phyloP scores from a whole-genome alignment of 2,797 vertebrate species.

The Tarsius wallacei region DNA sequence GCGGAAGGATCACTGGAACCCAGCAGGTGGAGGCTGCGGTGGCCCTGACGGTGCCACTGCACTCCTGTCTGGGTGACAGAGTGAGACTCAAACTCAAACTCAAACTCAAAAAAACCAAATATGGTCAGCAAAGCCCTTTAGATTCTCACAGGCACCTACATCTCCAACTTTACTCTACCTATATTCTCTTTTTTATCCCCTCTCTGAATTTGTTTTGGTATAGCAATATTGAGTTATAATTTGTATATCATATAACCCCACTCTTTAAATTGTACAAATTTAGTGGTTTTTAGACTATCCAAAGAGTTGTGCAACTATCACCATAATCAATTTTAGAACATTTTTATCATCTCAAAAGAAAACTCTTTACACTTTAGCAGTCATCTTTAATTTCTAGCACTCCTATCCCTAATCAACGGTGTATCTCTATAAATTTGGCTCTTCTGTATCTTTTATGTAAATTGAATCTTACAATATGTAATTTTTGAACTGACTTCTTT shows the following conservation, averaged over 20 bases:
- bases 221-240: neutral
- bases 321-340: constrained; percentile 35
- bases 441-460: no score
- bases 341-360: neutral
- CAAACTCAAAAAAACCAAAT: no score
- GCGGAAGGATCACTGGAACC: no score
- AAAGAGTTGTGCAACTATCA: neutral
- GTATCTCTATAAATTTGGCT: neutral
- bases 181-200: neutral
- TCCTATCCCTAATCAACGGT: neutral
- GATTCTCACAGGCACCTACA: neutral
- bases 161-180: neutral
- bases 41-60: no score
- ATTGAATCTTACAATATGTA: no score
- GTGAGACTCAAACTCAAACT: no score
- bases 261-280: neutral
- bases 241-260: neutral
- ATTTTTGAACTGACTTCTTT: no score
- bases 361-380: neutral
- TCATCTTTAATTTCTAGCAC: neutral
- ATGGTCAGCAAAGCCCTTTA: neutral
- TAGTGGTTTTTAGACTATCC: neutral
- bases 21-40: no score
- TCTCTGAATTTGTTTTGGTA: neutral
- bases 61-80: no score